These are phyloP conservation scores for Leucozona laternaria DNA, from an alignment of 2,888 invertebrate species.

Conservation along the genomic window DNA sequence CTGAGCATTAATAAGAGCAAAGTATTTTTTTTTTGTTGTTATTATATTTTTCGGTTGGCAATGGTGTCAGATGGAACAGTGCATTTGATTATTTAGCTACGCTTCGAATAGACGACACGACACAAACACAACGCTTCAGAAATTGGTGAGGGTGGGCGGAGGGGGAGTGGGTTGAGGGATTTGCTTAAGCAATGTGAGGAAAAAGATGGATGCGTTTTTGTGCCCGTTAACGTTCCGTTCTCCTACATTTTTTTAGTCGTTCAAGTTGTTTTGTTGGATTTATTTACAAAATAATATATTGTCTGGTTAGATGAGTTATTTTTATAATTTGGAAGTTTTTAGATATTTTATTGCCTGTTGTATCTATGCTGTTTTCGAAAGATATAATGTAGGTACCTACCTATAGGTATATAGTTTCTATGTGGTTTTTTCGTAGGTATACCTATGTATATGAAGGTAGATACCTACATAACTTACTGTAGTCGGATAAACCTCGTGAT, in stretches of 20 bases:
- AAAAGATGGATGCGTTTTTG: conserved; percentile 34
- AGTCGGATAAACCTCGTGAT: conserved; percentile 26
- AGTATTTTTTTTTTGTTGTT: conserved; percentile 13
- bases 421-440: neutral
- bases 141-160: neutral
- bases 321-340: conserved; percentile 58
- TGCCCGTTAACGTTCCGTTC: conserved; percentile 8
- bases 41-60: conserved; percentile 58
- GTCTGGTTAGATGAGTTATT: conserved; percentile 62
- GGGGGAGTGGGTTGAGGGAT: neutral
- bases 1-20: conserved; percentile 20
- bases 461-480: neutral
- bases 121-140: conserved; percentile 22
- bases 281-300: conserved; percentile 50
- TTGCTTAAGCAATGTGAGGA: conserved; percentile 3
- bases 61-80: conserved; percentile 38
- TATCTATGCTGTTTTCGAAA: neutral
- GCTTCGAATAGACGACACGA: conserved; percentile 35
- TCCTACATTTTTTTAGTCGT: conserved; percentile 22
- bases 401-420: conserved; percentile 21
- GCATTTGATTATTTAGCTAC: conserved; percentile 13
- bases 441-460: no score
- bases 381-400: neutral
- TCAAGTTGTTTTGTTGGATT: conserved; percentile 32
- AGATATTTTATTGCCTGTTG: neutral